Conservation (phyloP, 2,113 vertebrate genomes). For the Xenus cinereus region DNA sequence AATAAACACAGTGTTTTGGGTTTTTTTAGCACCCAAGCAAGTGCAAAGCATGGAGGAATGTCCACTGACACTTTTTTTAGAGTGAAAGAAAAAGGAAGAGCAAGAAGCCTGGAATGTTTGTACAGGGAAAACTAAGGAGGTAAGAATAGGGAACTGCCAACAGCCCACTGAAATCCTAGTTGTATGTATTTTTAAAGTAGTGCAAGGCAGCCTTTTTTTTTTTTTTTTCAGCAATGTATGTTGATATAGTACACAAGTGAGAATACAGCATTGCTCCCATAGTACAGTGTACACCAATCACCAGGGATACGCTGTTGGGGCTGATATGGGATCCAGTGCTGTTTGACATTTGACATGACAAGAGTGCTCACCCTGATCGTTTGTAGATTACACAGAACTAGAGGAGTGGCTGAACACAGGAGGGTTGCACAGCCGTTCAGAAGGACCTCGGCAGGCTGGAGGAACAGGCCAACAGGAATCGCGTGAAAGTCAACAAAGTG, state of each 20-base stretch:
- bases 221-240: not conserved
- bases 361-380: not conserved
- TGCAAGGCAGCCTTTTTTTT: not conserved
- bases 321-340: not conserved
- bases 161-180: not conserved
- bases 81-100: not conserved
- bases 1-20: not conserved
- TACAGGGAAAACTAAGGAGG: not conserved
- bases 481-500: not conserved
- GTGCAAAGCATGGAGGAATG: not conserved
- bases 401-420: not conserved
- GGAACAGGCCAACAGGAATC: not conserved
- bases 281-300: not conserved
- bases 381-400: not conserved
- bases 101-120: not conserved
- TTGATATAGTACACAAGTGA: not conserved
- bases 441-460: not conserved
- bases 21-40: not conserved
- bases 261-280: not conserved
- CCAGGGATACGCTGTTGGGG: not conserved
- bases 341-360: not conserved
- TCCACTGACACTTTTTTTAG: not conserved
- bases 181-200: not conserved
- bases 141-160: not conserved
- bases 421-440: not conserved